These are phyloP conservation scores for Ophion ellenae DNA, from an alignment of 2,888 invertebrate genomes.

Conservation along the genomic window DNA sequence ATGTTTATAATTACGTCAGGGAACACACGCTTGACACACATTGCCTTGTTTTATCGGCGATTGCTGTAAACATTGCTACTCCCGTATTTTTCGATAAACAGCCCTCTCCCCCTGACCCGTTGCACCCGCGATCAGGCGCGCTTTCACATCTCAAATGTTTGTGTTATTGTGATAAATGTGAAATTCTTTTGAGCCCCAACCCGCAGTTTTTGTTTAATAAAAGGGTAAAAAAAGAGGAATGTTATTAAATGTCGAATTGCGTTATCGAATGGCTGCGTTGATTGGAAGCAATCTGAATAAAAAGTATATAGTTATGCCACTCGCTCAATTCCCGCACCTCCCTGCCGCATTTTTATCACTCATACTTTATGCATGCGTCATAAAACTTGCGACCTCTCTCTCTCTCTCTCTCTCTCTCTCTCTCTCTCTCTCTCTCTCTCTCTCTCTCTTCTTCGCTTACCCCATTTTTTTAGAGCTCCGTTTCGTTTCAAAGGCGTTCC, in stretches of 20 bases:
- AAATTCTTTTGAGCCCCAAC: conserved; percentile 11
- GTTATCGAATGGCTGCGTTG: conserved; percentile 38
- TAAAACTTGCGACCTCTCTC: conserved; percentile 67
- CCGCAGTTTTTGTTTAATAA: conserved; percentile 25
- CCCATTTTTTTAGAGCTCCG: conserved; percentile 24
- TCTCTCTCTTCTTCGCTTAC: conserved; percentile 11
- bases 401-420: conserved; percentile 50
- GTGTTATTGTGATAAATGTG: conserved; percentile 15
- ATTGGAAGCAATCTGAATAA: conserved; percentile 37
- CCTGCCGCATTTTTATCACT: conserved; percentile 71
- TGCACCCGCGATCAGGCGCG: background rate
- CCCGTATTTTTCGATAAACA: conserved; percentile 42
- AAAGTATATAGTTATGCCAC: conserved; percentile 27
- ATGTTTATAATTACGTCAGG: conserved; percentile 32
- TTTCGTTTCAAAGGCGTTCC: conserved; percentile 52
- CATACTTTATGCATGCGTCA: conserved; percentile 74
- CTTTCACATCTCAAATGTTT: background rate
- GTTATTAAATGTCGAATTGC: conserved; percentile 23
- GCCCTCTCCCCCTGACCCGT: background rate
- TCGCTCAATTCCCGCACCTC: conserved; percentile 15
- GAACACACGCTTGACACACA: conserved; percentile 30
- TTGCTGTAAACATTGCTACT: conserved; percentile 19
- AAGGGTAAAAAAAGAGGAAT: background rate
- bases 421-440: conserved; percentile 29
- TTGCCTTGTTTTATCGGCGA: conserved; percentile 49